Evolutionary conservation across 2,797 vertebrate genomes (phyloP), one percentile per base, ranked within the genome.

Genomic region (Phrynocephalus guinanensis): DNA sequence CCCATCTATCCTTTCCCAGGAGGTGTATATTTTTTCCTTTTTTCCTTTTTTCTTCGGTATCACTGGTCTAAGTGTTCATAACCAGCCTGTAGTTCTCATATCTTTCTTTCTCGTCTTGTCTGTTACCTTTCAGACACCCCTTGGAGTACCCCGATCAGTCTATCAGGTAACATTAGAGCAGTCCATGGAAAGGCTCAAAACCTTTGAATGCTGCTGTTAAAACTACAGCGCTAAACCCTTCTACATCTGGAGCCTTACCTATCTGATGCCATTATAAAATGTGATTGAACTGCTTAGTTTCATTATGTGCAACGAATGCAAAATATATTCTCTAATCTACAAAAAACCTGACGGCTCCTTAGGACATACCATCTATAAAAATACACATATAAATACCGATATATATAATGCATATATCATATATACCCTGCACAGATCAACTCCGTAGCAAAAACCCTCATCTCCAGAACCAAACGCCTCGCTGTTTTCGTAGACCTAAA

Each of bases 291-390:
- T 79, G 26, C 24, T 91, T 88, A 63, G 78, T 87, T 92, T 83
- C 86, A 72, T 84, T 84, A 79, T 16, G 26, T 85, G 68, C 5
- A 76, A 88, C 82, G 78, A 90, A 90, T 87, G 20, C 1, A 91
- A 89, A 20, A 89, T 16, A 66, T 75, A 75, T 92, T 93, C 68
- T 92, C 88, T 91, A 33, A 33, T 33, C 33, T 33, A 33, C 33
- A 33, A 33, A 33, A 33, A 33, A 33, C 33, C 33, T 1, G 33
- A 33, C 33, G 33, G 33, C 33, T 33, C 33, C 33, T 33, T 33
- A 33, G 33, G 33, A 33, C 33, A 33, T 33, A 33, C 33, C 33
- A 33, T 33, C 33, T 33, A 33, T 1, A 33, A 33, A 33, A 33
- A 33, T 1, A 33, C 33, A 33, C 33, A 33, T 33, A 33, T n/a